Evolutionary conservation across 1,140 invertebrate species (phyloP), one percentile per base, ranked within the genome.

Genomic region (Zaprionus nigranus): DNA sequence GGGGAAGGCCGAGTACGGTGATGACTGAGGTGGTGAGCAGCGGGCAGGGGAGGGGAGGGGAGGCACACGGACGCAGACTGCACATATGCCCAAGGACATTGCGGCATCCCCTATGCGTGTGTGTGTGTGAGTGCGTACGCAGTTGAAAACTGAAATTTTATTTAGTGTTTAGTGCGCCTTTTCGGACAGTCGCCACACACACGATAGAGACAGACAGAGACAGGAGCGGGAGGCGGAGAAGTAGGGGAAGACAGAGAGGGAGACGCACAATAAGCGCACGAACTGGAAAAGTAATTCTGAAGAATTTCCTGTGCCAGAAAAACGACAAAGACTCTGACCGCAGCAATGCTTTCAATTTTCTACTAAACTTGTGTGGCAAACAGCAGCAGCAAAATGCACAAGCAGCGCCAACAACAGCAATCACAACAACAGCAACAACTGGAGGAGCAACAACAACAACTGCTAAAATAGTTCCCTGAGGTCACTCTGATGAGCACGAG

Each of bases 101-200:
- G 81, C 69, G 65, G 68, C 76, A 68, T 68, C 59, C 36, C 57
- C 66, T 67, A 49, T 78, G 69, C 62, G 67, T 84, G 49, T 13
- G 67, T 84, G 49, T 13, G 38, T 40, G 38, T 65, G 68, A 62
- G 64, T 72, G 78, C 71, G 68, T 78, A 77, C 79, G 81, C 81
- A 90, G 85, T 85, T 85, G 85, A 90, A 75, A 85, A 90, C 86
- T 75, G 73, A 88, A 90, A 90, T 90, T 90, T 90, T 90, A 90
- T 90, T 90, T 90, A 90, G 85, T 90, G 85, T 90, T 90, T 90
- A 90, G 85, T 90, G 79, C 81, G 79, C 81, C 85, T 82, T 80
- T 83, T 85, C 74, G 88, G 84, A 90, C 84, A 88, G 84, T 66
- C 81, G 78, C 78, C 75, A 75, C 63, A 71, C 69, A 76, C 22